Percentiles rank a stretch among this genome's conserved stretches.
Conservation (phyloP, 2,888 invertebrate species). For the Lithophane ornitopus region DNA sequence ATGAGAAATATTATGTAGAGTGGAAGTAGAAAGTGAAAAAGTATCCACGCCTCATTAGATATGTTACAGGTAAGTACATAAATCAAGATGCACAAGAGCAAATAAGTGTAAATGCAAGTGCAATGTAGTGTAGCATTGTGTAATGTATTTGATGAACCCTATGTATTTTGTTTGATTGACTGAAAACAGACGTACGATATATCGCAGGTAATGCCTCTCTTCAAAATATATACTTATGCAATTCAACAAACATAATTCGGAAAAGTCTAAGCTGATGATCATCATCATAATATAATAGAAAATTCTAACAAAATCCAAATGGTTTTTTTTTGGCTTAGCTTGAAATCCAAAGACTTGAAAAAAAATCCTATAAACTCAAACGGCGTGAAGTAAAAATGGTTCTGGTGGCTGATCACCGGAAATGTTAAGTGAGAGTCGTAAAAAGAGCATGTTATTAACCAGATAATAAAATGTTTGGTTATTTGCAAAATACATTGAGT, state of each 20-base stretch:
- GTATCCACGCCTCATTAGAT: constrained; percentile 35
- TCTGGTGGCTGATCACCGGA: constrained; percentile 67
- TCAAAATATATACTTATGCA: background rate
- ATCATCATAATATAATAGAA: background rate
- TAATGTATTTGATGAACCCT: background rate
- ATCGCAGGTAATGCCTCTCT: background rate
- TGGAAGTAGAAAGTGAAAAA: constrained; percentile 26
- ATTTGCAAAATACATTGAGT: constrained; percentile 62
- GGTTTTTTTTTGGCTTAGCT: background rate
- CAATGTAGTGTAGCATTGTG: too few relatives aligned
- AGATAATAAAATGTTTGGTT: constrained; percentile 67
- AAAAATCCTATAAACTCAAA: constrained; percentile 43
- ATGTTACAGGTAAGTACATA: constrained; percentile 4
- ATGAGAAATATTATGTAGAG: background rate
- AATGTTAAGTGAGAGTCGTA: constrained; percentile 67
- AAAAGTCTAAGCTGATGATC: background rate
- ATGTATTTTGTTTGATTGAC: background rate
- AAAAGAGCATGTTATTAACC: constrained; percentile 65
- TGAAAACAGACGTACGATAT: background rate
- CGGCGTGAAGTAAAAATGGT: constrained; percentile 61
- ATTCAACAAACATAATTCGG: background rate
- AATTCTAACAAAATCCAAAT: constrained; percentile 6
- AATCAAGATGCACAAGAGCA: constrained; percentile 7
- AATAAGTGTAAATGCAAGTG: background rate
- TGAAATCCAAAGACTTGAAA: constrained; percentile 13